These are phyloP conservation scores for Dasypolia templi DNA, from an alignment of 2,888 invertebrate species.

Conservation along the genomic window DNA sequence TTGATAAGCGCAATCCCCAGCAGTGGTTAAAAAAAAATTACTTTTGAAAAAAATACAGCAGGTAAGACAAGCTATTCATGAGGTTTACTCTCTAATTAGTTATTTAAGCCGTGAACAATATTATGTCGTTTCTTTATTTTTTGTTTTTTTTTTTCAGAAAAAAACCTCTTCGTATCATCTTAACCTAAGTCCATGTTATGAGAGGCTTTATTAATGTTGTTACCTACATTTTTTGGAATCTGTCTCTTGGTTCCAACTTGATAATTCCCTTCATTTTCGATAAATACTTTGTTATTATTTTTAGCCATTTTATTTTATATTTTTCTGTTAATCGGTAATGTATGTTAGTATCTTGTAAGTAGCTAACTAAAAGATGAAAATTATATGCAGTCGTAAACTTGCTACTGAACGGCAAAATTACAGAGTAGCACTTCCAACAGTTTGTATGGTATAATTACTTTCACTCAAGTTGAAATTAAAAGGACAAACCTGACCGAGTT, in stretches of 20 bases:
- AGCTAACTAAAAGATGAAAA: neutral
- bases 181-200: neutral
- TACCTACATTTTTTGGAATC: neutral
- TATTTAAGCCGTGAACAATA: slow-evolving; percentile 2
- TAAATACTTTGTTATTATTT: neutral
- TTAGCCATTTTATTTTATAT: neutral
- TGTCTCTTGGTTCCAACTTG: neutral
- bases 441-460: slow-evolving; percentile 1
- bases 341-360: neutral
- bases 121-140: neutral
- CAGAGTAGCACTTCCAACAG: slow-evolving; percentile 9
- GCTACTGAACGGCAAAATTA: neutral
- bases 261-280: neutral
- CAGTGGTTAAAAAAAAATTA: neutral
- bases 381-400: neutral
- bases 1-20: neutral
- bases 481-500: slow-evolving; percentile 35
- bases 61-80: neutral
- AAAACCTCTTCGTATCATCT: slow-evolving; percentile 5
- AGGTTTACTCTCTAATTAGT: slow-evolving; percentile 12
- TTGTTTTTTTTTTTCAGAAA: neutral
- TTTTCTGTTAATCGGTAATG: neutral
- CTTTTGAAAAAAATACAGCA: neutral
- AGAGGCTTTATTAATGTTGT: neutral
- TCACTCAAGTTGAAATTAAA: slow-evolving; percentile 58